Evolutionary conservation across 2,888 invertebrate genomes (phyloP), one percentile per base, ranked within the genome.

Genomic region (Halocaridina rubra): DNA sequence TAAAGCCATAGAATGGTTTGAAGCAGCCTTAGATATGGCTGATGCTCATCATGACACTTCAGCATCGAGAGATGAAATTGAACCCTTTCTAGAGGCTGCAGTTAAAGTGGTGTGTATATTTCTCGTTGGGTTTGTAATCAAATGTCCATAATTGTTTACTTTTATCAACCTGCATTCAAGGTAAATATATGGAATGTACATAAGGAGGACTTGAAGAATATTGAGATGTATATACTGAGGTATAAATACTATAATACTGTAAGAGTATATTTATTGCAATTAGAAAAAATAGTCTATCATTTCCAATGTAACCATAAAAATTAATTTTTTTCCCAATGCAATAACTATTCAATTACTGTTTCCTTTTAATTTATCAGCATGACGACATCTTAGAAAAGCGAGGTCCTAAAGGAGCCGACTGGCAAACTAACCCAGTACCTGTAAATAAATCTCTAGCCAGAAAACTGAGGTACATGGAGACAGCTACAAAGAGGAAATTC

Each of bases 1-100:
- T 59, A 89, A 90, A 32, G 90, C 91, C 24, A 89, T 91, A 29
- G 89, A 90, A 78, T 91, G 91, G 91, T 89, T 90, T 30, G 89
- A 90, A 82, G 89, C 89, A 16, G 90, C 91, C 0, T 79, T 90
- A 46, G 81, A 77, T n/a, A 86, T 88, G 16, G 90, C 90, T 0
- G 86, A 88, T 19, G 72, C 81, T 0, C 90, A 90, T 78, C 85
- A 87, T 3, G 89, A 89, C 22, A 89, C 89, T 57, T 82, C 88
- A n/a, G 89, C 88, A 39, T 87, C 90, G 2, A 86, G 89, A 0
- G 88, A 89, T 0, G 90, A 91, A 88, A 89, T 91, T 71, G 88
- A 87, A 46, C 89, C 90, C 1, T 90, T 90, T 53, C 89, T 90
- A 24, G 88, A 89, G 29, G 89, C 90, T 39, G 90, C 90, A 2